Base-by-base conservation (phyloP, 2,113 vertebrate species). In the Pluvianellus socialis region DNA sequence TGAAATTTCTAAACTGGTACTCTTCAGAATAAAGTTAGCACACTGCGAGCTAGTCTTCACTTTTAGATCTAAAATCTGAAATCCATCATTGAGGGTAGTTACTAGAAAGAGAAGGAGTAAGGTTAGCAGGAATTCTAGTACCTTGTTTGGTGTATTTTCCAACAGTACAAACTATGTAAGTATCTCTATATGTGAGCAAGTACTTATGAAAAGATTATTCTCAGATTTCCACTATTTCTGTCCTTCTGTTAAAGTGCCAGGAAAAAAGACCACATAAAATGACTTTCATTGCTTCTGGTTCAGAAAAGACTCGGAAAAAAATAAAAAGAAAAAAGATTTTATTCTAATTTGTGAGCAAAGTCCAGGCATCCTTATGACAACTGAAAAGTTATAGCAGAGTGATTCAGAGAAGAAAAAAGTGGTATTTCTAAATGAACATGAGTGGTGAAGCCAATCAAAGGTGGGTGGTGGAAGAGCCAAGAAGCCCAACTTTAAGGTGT, bases 261-360 rank as follows among this genome's bases (percentile, higher is more conserved):
- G 83, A 96, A 94, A 95, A 89, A 70, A 95, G 91, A 92, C 61
- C 66, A 75, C 77, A 79, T 92, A 86, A 96, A 32, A 91, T 75
- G 56, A 89, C 65, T 92, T 94, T 58, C 73, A 92, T 92, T 89
- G 75, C 35, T 94, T 95, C 79, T 81, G 49, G 30, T 96, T 92
- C 79, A 92, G 65, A 95, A 88, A 33, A 94, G 22, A 91, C 49
- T 84, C 45, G 50, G 73, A 42, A 71, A 92, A 92, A 96, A 94
- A 62, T 16, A 7, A 75, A 82, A 91, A 74, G 10, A 66, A 84
- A 89, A 92, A 49, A 56, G 27, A 62, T 77, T 71, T 75, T 4
- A 67, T 86, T 92, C 52, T 81, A 53, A 89, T 94, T 92, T 91
- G 47, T 66, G 30, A 92, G 52, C 47, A 67, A 74, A 49, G 55